Percentiles rank a stretch among this genome's conserved stretches.
These are phyloP conservation scores for Rhynchomys soricoides DNA, from an alignment of 2,113 vertebrate genomes.

Conservation along the genomic window DNA sequence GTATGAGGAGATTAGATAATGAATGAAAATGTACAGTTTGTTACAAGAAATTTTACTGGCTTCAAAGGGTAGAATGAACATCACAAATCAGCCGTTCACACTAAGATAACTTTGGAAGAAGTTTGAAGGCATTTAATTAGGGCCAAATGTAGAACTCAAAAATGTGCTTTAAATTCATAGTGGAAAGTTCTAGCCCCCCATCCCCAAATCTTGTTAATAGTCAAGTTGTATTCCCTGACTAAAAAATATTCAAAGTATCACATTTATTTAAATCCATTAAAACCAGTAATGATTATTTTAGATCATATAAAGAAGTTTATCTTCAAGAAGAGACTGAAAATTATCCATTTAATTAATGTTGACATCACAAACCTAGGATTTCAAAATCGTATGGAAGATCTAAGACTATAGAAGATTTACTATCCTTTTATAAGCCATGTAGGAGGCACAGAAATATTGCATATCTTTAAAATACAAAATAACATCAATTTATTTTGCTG, in stretches of 20 bases:
- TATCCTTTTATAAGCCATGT: background rate
- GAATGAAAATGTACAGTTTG: constrained; percentile 63
- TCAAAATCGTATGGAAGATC: background rate
- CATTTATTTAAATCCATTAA: background rate
- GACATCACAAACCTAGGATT: background rate
- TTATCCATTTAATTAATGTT: background rate
- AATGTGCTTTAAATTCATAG: background rate
- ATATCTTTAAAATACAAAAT: background rate
- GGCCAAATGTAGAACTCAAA: constrained; percentile 41
- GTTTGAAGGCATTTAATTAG: constrained; percentile 48
- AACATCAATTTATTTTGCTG: background rate
- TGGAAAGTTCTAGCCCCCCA: background rate
- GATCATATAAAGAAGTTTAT: background rate
- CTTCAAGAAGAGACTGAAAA: background rate
- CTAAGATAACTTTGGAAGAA: constrained; percentile 25
- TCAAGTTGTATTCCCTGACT: background rate
- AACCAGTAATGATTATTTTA: background rate
- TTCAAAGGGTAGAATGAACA: constrained; percentile 63
- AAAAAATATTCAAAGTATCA: background rate
- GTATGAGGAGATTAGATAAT: constrained; percentile 66
- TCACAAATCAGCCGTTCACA: background rate
- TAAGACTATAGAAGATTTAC: background rate
- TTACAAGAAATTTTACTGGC: constrained; percentile 69
- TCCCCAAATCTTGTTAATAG: background rate
- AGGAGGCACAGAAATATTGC: background rate